Conservation (phyloP, 2,797 vertebrate species). For the Stomatorhinus walkeri region DNA sequence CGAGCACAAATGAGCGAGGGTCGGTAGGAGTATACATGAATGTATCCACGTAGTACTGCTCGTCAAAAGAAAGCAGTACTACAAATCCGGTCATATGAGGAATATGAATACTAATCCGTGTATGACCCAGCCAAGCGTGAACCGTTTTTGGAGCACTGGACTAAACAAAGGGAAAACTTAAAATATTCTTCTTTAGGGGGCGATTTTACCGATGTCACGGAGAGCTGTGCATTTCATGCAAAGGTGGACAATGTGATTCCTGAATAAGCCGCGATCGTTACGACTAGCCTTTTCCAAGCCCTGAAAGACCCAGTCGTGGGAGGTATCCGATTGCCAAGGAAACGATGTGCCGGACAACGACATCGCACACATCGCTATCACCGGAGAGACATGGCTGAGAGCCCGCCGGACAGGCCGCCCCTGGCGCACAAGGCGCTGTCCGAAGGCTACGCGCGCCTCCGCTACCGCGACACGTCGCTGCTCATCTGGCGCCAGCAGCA, state of each 20-base stretch:
- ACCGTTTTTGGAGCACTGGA: background rate
- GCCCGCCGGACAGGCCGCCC: constrained; percentile 10
- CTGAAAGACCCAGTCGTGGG: background rate
- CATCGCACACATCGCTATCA: background rate
- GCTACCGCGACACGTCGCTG: constrained; percentile 77
- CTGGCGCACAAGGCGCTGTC: constrained; percentile 21
- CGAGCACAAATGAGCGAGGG: background rate
- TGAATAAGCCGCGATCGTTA: background rate
- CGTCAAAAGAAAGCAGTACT: background rate
- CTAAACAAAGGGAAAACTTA: background rate
- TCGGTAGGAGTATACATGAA: background rate
- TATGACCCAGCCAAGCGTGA: background rate
- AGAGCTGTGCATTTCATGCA: background rate
- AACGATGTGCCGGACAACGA: background rate
- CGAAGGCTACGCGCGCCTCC: constrained; percentile 41
- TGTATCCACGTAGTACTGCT: background rate
- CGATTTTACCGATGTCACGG: background rate
- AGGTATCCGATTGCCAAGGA: background rate
- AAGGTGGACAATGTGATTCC: background rate
- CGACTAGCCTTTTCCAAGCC: background rate
- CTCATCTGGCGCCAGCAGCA: constrained; percentile 91
- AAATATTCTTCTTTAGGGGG: background rate
- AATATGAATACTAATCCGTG: background rate
- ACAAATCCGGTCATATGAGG: background rate
- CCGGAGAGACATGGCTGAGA: background rate